phyloP scores from a whole-genome alignment of 2,888 invertebrate species.

The Homarus gammarus region DNA sequence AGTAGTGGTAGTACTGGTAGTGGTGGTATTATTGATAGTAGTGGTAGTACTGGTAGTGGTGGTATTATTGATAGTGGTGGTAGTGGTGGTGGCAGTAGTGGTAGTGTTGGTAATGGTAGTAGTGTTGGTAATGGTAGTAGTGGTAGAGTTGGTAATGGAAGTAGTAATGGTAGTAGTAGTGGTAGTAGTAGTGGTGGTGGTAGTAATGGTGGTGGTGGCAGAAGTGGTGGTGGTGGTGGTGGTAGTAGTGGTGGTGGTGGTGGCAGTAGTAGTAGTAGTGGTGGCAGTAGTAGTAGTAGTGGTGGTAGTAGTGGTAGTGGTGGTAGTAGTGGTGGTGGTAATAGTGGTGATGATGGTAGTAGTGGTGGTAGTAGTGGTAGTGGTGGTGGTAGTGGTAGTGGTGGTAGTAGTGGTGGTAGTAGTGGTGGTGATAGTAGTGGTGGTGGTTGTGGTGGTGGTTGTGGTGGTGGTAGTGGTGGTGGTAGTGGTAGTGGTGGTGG shows the following conservation, averaged over 20 bases:
- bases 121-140: constrained; percentile 3
- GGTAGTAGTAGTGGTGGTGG: constrained; percentile 16
- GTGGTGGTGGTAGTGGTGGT: neutral
- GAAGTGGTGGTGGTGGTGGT: constrained; percentile 10
- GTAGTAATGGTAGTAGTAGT: neutral
- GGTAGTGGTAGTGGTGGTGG: neutral
- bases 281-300: neutral
- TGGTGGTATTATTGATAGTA: neutral
- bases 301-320: constrained; percentile 11
- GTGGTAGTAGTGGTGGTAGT: neutral
- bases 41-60: neutral
- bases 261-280: neutral
- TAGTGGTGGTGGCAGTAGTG: neutral
- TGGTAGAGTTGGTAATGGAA: neutral
- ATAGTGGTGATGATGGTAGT: neutral
- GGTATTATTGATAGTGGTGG: neutral
- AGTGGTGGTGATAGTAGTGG: neutral
- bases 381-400: neutral
- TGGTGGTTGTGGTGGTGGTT: neutral
- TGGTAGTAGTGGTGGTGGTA: constrained; percentile 8
- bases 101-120: neutral
- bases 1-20: neutral
- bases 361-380: neutral
- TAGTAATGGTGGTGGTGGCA: constrained; percentile 8
- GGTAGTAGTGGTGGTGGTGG: constrained; percentile 4